Evolutionary conservation across 2,113 vertebrate genomes (phyloP).

Genomic region (Pantherophis guttatus): DNA sequence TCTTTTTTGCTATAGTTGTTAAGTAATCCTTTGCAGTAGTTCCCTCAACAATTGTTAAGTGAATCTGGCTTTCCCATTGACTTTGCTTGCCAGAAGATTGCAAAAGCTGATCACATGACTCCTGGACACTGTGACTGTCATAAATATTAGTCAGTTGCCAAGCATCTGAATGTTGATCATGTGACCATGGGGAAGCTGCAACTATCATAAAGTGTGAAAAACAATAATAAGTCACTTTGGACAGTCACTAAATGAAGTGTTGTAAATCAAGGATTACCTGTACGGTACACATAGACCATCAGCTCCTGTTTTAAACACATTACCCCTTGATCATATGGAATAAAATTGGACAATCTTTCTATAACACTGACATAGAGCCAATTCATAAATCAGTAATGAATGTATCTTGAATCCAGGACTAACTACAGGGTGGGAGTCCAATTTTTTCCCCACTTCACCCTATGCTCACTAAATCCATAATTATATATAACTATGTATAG

Average conservation of each 20-base stretch:
- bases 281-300: background rate
- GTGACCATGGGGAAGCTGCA: background rate
- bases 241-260: background rate
- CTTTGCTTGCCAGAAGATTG: background rate
- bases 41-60: background rate
- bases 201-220: background rate
- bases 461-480: background rate
- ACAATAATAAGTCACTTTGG: background rate
- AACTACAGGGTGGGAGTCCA: background rate
- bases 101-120: background rate
- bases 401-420: background rate
- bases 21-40: background rate
- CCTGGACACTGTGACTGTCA: background rate
- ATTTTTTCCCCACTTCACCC: background rate
- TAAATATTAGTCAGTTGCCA: background rate
- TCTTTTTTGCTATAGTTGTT: background rate
- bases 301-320: background rate
- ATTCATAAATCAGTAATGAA: background rate
- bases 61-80: background rate
- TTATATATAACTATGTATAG: background rate
- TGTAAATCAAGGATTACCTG: background rate
- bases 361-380: background rate
- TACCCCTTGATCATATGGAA: background rate
- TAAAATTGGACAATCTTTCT: background rate
- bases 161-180: background rate